Conservation (phyloP, 1,140 invertebrate species). For the Drosophila pseudoobscura region DNA sequence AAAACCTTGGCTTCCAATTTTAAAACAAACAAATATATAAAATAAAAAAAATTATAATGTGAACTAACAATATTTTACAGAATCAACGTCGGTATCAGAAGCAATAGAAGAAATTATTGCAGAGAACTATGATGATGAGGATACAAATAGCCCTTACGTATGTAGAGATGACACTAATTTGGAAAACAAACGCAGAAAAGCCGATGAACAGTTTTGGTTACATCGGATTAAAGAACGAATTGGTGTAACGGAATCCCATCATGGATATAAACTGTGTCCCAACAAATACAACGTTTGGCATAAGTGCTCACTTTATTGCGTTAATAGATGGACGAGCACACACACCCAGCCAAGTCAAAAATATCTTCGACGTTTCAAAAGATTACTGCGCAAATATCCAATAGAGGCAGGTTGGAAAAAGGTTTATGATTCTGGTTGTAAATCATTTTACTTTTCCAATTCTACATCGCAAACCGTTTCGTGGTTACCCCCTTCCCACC, state of each 20-base stretch:
- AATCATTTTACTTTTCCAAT: constrained; percentile 82
- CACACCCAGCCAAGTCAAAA: constrained; percentile 88
- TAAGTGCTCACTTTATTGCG: constrained; percentile 94
- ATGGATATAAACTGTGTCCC: constrained; percentile 92
- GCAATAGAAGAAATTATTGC: constrained; percentile 92
- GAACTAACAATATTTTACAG: constrained; percentile 3
- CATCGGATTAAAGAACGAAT: constrained; percentile 84
- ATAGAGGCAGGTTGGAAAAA: constrained; percentile 96
- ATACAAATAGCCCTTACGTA: constrained; percentile 39
- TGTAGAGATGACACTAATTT: constrained; percentile 32
- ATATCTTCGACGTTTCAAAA: constrained; percentile 90
- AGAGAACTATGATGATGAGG: constrained; percentile 90
- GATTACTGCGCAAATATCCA: constrained; percentile 94
- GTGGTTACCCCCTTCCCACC: constrained; percentile 96
- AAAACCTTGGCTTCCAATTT: too few species aligned
- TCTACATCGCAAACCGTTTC: constrained; percentile 86
- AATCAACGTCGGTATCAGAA: constrained; percentile 33
- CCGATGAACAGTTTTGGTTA: constrained; percentile 84
- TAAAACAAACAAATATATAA: too few species aligned
- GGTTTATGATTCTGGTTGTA: constrained; percentile 94
- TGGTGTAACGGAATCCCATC: constrained; percentile 85
- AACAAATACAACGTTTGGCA: constrained; percentile 98
- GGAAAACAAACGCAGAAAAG: constrained; percentile 55
- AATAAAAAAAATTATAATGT: too few species aligned
- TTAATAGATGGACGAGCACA: constrained; percentile 93